Percentiles rank a stretch among this genome's conserved stretches.
Evolutionary conservation across 2,797 vertebrate species (phyloP).

Genomic region (Sebastolobus alascanus): DNA sequence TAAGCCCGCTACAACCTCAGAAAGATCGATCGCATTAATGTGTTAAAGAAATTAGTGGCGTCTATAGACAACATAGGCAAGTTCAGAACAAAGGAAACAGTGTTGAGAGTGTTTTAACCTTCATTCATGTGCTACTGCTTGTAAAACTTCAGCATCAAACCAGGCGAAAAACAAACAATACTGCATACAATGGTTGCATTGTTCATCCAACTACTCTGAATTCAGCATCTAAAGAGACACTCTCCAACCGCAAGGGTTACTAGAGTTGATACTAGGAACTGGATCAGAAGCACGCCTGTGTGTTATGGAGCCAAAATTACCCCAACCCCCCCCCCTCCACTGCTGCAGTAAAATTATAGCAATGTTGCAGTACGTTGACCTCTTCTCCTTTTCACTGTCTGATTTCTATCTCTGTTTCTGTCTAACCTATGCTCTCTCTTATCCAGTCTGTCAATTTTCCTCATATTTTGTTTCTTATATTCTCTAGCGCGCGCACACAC

Average conservation of each 20-base stretch:
- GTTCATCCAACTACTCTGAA: slow-evolving; percentile 38
- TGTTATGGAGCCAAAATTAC: slow-evolving; percentile 32
- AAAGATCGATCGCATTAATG: no score
- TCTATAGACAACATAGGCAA: neutral
- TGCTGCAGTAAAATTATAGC: slow-evolving; percentile 14
- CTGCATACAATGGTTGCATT: slow-evolving; percentile 27
- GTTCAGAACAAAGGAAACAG: slow-evolving; percentile 19
- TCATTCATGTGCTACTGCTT: slow-evolving; percentile 4
- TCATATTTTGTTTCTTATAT: slow-evolving; percentile 16
- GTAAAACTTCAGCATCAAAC: slow-evolving; percentile 16
- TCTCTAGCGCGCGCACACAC: slow-evolving; percentile 13
- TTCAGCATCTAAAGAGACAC: slow-evolving; percentile 20
- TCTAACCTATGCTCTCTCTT: slow-evolving; percentile 34
- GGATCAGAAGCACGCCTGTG: slow-evolving; percentile 30
- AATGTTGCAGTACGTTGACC: slow-evolving; percentile 15
- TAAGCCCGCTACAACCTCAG: no score
- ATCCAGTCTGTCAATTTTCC: slow-evolving; percentile 29
- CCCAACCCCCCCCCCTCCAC: slow-evolving; percentile 16
- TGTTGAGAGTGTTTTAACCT: slow-evolving; percentile 10
- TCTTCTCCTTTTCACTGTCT: slow-evolving; percentile 28
- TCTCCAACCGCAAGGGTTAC: slow-evolving; percentile 17
- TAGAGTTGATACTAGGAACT: slow-evolving; percentile 30
- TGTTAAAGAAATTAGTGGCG: no score
- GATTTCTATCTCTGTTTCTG: slow-evolving; percentile 41
- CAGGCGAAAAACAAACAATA: slow-evolving; percentile 10